Percentiles rank a stretch among this genome's conserved stretches.
phyloP scores from a whole-genome alignment of 2,888 invertebrate genomes.

The Cyaniris semiargus region DNA sequence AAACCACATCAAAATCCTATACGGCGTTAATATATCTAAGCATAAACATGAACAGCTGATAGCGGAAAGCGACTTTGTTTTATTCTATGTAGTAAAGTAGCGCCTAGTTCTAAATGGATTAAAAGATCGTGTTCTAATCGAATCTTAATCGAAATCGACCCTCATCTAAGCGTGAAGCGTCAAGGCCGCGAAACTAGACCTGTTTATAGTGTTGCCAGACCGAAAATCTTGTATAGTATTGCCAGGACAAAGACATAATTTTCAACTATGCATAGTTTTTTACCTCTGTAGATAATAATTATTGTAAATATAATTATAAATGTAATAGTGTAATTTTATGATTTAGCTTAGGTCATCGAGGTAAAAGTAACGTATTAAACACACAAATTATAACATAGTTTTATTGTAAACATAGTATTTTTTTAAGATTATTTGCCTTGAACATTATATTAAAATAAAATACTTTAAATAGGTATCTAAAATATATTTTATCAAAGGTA shows the following conservation, averaged over 20 bases:
- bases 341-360: not conserved
- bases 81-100: too few relatives aligned
- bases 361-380: not conserved
- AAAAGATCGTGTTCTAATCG: constrained; percentile 7
- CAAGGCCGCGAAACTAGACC: constrained; percentile 1
- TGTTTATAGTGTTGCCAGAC: not conserved
- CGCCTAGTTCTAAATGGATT: not conserved
- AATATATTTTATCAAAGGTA: too few relatives aligned
- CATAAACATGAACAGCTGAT: too few relatives aligned
- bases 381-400: not conserved
- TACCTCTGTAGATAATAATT: not conserved
- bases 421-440: too few relatives aligned
- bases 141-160: constrained; percentile 15
- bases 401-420: too few relatives aligned
- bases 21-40: too few relatives aligned
- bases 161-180: constrained; percentile 19
- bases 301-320: too few relatives aligned
- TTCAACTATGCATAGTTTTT: not conserved
- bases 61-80: too few relatives aligned
- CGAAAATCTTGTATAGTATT: not conserved
- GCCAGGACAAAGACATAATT: not conserved
- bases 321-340: not conserved
- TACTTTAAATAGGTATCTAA: too few relatives aligned
- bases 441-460: too few relatives aligned
- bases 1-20: too few relatives aligned